A percentile compares a stretch with the other conserved stretches of the same genome.
Evolutionary conservation across 2,797 vertebrate genomes (phyloP).

Genomic region (Tokudaia tokunoshimensis): DNA sequence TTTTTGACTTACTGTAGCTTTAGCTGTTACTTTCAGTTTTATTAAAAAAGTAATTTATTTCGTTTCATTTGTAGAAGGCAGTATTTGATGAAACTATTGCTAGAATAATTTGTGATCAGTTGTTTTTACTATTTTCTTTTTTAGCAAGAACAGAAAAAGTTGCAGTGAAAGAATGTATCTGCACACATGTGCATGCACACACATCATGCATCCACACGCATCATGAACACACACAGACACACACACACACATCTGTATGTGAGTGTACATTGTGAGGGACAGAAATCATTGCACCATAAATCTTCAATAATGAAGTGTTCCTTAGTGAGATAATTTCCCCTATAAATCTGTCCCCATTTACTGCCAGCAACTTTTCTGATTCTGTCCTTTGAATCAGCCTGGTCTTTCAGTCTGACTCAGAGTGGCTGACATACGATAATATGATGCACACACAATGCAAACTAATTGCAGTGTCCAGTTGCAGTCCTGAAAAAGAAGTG

Average conservation of each 20-base stretch:
- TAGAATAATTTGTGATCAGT: not conserved
- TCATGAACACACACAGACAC: not conserved
- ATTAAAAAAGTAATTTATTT: conserved; percentile 29
- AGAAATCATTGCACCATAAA: not conserved
- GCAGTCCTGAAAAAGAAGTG: not conserved
- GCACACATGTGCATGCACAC: not conserved
- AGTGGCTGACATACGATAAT: not conserved
- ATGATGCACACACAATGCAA: not conserved
- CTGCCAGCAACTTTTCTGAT: not conserved
- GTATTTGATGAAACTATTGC: not conserved
- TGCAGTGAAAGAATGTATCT: not conserved
- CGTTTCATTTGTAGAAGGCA: not conserved
- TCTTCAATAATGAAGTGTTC: conserved; percentile 38
- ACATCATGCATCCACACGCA: not conserved
- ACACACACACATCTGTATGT: not conserved
- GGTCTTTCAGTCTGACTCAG: conserved; percentile 12
- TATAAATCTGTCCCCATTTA: not conserved
- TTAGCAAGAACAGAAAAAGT: conserved; percentile 22
- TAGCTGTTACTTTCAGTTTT: conserved; percentile 15
- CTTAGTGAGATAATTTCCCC: conserved; percentile 27
- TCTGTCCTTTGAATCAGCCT: conserved; percentile 15
- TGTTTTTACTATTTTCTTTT: not conserved
- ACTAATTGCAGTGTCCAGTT: not conserved
- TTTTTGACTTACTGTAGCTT: not conserved
- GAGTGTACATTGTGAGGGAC: conserved; percentile 2